Percentiles rank a stretch among this genome's conserved stretches.
These are phyloP conservation scores for Tipula vernalis DNA, from an alignment of 2,888 invertebrate species.

Conservation along the genomic window DNA sequence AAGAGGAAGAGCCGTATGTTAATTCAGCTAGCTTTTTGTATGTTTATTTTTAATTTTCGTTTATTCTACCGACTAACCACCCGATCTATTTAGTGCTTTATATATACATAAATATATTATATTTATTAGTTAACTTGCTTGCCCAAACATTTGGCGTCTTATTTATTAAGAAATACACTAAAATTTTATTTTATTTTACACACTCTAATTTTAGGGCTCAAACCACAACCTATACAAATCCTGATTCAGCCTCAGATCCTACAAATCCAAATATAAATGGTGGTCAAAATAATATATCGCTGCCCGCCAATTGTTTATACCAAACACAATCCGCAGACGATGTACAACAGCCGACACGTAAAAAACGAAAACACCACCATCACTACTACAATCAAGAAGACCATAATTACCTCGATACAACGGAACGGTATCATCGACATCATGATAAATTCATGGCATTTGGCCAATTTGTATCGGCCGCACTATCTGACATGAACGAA, in stretches of 20 bases:
- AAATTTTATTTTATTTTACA: background rate
- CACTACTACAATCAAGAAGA: background rate
- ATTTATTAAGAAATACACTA: background rate
- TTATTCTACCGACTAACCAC: background rate
- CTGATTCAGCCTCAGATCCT: background rate
- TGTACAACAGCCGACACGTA: background rate
- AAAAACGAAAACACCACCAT: constrained; percentile 6
- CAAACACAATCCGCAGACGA: background rate
- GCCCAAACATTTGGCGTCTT: background rate
- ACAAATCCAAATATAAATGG: background rate
- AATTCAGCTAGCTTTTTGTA: constrained; percentile 10
- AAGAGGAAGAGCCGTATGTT: constrained; percentile 4
- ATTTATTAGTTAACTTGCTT: background rate
- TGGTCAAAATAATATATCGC: background rate
- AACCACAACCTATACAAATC: background rate
- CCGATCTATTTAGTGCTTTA: background rate
- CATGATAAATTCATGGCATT: background rate
- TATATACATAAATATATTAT: no score
- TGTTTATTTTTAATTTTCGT: constrained; percentile 4
- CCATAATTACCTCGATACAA: background rate
- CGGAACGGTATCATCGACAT: constrained; percentile 1
- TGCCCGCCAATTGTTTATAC: background rate
- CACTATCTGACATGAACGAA: background rate
- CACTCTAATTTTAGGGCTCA: background rate
- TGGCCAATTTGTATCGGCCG: background rate